Base-by-base conservation (phyloP, 2,888 invertebrate genomes). In the Zele albiditarsus region DNA sequence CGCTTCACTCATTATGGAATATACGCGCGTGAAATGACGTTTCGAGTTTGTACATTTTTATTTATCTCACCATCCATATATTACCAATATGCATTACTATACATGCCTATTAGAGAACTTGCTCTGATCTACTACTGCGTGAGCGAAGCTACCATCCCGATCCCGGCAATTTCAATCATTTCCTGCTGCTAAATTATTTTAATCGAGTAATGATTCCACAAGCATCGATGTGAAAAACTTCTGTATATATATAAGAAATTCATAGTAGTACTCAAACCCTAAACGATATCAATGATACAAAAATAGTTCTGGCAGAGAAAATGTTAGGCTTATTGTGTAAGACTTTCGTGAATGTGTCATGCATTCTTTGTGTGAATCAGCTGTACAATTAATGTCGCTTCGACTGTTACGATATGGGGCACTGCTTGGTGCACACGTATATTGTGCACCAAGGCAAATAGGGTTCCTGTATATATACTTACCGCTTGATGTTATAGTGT, bases 1-100 rank as follows among this genome's bases (percentile, higher is more conserved):
- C 68, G 69, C 69, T 71, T 53, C n/a, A 65, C 57, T 53, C 53
- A 68, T 68, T 49, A 68, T 10, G 28, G 46, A 46, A 53, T 68
- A 28, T 28, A 68, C 33, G 33, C 63, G 53, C 68, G 49, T 68
- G 28, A 68, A 68, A 31, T 68, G 49, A 27, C 27, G 31, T 53
- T 49, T 68, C 53, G 53, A 53, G 20, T 53, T 53, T 53, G 20
- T 53, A 20, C n/a, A 20, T 53, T 46, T 53, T 53, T n/a, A 53
- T 53, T 53, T 53, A 53, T 38, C 33, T 33, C 38, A 20, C 33
- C 63, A 31, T 31, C 20, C 20, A 31, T 62, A 16, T 62, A 27
- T 16, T 28, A n/a, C 2, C 1, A 5, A 27, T 62, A 62, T 62
- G 28, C 28, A 53, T 20, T 62, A 31, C 16, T 25, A 62, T 57